Conservation (phyloP, 2,888 invertebrate genomes). For the Teleogryllus oceanicus region DNA sequence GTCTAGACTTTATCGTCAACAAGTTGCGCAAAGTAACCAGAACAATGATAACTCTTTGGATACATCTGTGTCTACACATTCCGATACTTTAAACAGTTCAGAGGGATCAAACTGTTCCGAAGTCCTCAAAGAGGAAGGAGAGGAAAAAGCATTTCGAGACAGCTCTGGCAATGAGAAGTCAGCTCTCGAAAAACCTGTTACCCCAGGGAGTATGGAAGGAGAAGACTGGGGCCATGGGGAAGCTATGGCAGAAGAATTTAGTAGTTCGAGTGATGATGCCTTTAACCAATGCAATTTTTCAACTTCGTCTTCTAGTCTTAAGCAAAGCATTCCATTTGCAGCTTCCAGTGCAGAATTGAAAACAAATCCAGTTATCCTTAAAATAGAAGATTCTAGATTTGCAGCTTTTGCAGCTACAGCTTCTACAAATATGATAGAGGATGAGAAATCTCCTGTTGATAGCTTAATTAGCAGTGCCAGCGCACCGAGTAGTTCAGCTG, state of each 20-base stretch:
- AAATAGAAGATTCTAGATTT: conserved; percentile 69
- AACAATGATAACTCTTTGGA: conserved; percentile 19
- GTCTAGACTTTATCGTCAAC: conserved; percentile 51
- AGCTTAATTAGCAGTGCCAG: conserved; percentile 65
- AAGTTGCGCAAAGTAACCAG: conserved; percentile 47
- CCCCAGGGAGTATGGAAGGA: conserved; percentile 45
- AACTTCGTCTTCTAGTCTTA: neutral
- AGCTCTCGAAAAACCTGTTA: conserved; percentile 27
- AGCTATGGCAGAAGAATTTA: conserved; percentile 60
- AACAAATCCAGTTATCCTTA: conserved; percentile 44
- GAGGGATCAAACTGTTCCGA: neutral
- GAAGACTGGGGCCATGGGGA: conserved; percentile 59
- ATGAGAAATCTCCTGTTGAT: conserved; percentile 80
- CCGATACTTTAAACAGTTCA: conserved; percentile 1
- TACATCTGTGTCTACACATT: conserved; percentile 41
- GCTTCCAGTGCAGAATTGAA: conserved; percentile 21
- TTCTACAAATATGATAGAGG: conserved; percentile 67
- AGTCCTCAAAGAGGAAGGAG: conserved; percentile 50
- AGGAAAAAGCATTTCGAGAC: conserved; percentile 72
- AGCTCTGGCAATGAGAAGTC: conserved; percentile 56
- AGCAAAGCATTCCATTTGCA: neutral
- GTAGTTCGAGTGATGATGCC: conserved; percentile 52
- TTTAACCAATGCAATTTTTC: neutral
- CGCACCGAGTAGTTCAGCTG: conserved; percentile 41
- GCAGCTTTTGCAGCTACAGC: conserved; percentile 62